Evolutionary conservation across 2,113 vertebrate genomes (phyloP), one percentile per base, ranked within the genome.

Genomic region (Emberiza fucata): DNA sequence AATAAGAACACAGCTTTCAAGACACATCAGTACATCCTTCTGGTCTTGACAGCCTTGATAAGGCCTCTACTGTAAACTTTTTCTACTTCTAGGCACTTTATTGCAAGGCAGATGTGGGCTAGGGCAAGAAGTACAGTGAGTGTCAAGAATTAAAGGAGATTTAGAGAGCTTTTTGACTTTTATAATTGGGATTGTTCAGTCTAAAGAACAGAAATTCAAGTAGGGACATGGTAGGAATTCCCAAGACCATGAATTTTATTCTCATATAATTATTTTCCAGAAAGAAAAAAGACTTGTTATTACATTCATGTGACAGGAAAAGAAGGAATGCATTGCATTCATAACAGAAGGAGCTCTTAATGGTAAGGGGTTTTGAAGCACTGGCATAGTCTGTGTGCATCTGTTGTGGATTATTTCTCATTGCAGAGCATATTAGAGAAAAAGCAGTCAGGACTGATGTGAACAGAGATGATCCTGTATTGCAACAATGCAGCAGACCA

Each of bases 21-120:
- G 19, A n/a, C 7, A 45, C 7, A 8, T 78, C 22, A 29, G 27
- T 45, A 14, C 0, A 0, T 57, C 18, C 42, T 50, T 63, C 35
- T 66, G 9, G 6, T 78, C 56, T 91, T 47, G 27, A 65, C 31
- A 45, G 14, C 17, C 31, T 71, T 79, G 48, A 44, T 20, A 57
- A 76, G 4, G 25, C 61, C 23, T 78, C 42, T 27, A 11, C 9
- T 20, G 17, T 31, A 70, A 84, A 40, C 3, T 72, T 64, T 50
- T 5, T 66, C 35, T 47, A 6, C 9, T 60, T 57, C 28, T 19
- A 31, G 8, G 12, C 71, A 60, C 6, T 0, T 0, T n/a, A 42
- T 77, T 87, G 81, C 45, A 39, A 79, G 40, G 33, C 18, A 76
- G n/a, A 47, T 7, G 4, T 39, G 14, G 31, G 12, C 22, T 81